Base-by-base conservation (phyloP, 2,797 vertebrate species). In the Kryptolebias ocellatus region DNA sequence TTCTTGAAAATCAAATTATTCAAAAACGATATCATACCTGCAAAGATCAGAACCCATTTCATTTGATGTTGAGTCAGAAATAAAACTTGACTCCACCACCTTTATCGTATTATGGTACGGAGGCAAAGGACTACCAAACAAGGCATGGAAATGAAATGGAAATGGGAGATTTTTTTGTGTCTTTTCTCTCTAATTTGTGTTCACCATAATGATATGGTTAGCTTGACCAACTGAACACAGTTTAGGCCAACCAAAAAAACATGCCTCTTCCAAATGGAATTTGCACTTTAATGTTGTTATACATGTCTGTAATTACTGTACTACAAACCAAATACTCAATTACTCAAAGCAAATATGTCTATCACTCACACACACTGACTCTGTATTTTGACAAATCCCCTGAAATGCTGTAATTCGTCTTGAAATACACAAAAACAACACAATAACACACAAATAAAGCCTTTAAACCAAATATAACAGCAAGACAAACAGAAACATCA, bases 111-210 rank as follows among this genome's bases (percentile, higher is more conserved):
- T 34, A 34, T 34, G 31, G 31, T 34, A 34, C 31, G 37, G 10
- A 39, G 37, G 37, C 37, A 39, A 39, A 39, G 1, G 9, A 18
- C n/a, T 3, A 27, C 12, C 15, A 57, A 42, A 27, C 16, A 42
- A 14, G 20, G 20, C 20, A n/a, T 6, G 17, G 2, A 12, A 39
- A 14, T 16, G 18, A 60, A 31, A 64, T n/a, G 9, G 4, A 44
- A 29, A 63, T 63, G 5, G 42, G 54, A 18, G 37, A 6, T 52
- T 31, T 60, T 53, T 12, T 10, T 2, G 9, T 8, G 0, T 47
- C 5, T 39, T 44, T 53, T 53, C 62, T 57, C 44, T 76, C 52
- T 71, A 53, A 66, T 80, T 72, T 63, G 55, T 49, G 27, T 64
- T 53, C 50, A 42, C 16, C 57, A 53, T 58, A 53, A 74, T 7